These are phyloP conservation scores for Catharus ustulatus DNA, from an alignment of 2,797 vertebrate genomes.

Conservation along the genomic window DNA sequence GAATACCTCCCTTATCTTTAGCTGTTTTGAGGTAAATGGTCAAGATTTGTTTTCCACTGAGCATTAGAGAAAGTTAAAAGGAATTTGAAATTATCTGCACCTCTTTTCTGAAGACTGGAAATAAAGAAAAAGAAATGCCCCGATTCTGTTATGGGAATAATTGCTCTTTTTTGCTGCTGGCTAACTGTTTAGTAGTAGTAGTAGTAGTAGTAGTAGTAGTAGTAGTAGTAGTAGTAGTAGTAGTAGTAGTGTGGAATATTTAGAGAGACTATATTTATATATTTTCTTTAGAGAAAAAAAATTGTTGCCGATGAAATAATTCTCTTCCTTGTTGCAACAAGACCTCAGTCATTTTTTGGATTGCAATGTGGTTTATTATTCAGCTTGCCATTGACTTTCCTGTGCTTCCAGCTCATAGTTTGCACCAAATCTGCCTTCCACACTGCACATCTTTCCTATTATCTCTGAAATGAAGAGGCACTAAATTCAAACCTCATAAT, in stretches of 20 bases:
- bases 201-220: neutral
- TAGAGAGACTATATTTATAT: neutral
- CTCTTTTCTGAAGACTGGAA: neutral
- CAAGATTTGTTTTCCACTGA: constrained; percentile 10
- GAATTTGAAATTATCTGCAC: neutral
- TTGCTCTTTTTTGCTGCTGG: neutral
- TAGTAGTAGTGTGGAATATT: neutral
- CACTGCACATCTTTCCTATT: neutral
- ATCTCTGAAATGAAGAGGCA: neutral
- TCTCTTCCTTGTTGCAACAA: neutral
- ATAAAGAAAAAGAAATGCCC: neutral
- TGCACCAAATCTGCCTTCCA: neutral
- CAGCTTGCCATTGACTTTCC: neutral
- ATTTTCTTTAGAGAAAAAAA: neutral
- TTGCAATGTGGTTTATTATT: neutral
- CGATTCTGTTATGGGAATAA: neutral
- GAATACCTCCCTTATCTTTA: neutral
- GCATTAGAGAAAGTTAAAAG: constrained; percentile 15
- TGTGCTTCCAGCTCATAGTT: neutral
- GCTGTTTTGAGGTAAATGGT: neutral
- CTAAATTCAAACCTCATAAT: neutral
- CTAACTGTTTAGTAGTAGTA: neutral
- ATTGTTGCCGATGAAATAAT: neutral
- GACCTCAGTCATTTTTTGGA: neutral
- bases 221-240: neutral